These are phyloP conservation scores for Apotomis betuletana DNA, from an alignment of 2,888 invertebrate genomes.

Conservation along the genomic window DNA sequence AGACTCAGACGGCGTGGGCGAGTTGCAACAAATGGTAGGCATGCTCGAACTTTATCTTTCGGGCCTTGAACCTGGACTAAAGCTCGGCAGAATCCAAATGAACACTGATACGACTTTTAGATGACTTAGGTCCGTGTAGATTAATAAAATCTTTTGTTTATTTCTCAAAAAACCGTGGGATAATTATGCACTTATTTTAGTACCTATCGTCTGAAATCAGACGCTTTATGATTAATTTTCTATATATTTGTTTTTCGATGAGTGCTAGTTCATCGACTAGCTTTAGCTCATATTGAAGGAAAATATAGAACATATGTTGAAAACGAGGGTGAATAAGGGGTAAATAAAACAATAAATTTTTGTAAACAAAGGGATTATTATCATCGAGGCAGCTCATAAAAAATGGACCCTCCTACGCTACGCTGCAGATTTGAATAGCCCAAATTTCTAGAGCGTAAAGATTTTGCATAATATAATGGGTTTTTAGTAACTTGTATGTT, in stretches of 20 bases:
- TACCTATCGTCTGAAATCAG: too few species aligned
- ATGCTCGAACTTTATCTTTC: conserved; percentile 42
- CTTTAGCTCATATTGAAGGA: neutral
- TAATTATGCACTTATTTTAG: neutral
- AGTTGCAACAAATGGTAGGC: conserved; percentile 69
- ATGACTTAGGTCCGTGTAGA: conserved; percentile 50
- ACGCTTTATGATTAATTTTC: neutral
- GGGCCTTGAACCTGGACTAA: conserved; percentile 58
- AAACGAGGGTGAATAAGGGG: neutral
- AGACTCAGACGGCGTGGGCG: conserved; percentile 70
- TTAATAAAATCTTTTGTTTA: neutral
- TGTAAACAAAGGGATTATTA: conserved; percentile 20
- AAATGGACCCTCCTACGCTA: neutral
- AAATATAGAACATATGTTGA: neutral
- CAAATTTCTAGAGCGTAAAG: neutral
- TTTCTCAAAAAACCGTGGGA: neutral
- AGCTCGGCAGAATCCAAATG: conserved; percentile 44
- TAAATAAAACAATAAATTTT: neutral
- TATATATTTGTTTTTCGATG: neutral
- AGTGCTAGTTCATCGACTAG: neutral
- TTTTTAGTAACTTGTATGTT: too few species aligned
- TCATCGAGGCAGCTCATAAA: conserved; percentile 4
- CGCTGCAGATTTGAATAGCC: neutral
- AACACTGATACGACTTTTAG: conserved; percentile 35
- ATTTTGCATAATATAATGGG: too few species aligned